Evolutionary conservation across 2,888 invertebrate genomes (phyloP), one percentile per base, ranked within the genome.

Genomic region (Drosophila falleni): DNA sequence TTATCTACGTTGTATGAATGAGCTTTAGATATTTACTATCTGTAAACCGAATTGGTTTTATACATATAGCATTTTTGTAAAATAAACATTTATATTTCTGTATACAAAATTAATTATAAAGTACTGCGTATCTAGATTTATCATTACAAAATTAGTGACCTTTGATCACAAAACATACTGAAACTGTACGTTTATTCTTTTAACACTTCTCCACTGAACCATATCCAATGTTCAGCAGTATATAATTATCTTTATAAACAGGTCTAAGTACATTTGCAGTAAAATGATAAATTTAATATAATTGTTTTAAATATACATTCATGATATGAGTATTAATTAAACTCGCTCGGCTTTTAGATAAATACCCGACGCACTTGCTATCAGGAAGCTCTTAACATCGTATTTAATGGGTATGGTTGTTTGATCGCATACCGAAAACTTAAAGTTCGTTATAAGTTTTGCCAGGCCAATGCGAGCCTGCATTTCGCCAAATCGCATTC

Each of bases 401-500:
- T 83, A 78, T 6, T 31, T 59, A 19, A 91, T 72, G 1, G 91
- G 91, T n/a, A 91, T 86, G n/a, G 61, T 56, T 1, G 91, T 92
- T 60, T 85, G 26, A 0, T 78, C 64, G 35, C 88, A 88, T 0
- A 81, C 77, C 0, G 81, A 76, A 59, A 92, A 90, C 39, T 80
- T 87, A 5, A 89, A 92, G 42, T 90, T 74, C 15, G 76, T 84
- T 11, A 92, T 44, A 4, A 92, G 73, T 23, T 82, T 54, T 0
- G 82, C 80, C 9, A 92, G 60, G 0, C 92, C 92, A 54, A 91
- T 74, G 2, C 82, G 78, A 0, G 87, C 64, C 67, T 91, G 91
- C 91, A 92, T 91, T 71, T 90, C 86, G 0, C 92, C 92, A 69
- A 92, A 92, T 16, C 92, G 80, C 75, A 90, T 61, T 1, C 92